Base-by-base conservation (phyloP, 2,113 vertebrate species). In the Marcusenius ussheri region DNA sequence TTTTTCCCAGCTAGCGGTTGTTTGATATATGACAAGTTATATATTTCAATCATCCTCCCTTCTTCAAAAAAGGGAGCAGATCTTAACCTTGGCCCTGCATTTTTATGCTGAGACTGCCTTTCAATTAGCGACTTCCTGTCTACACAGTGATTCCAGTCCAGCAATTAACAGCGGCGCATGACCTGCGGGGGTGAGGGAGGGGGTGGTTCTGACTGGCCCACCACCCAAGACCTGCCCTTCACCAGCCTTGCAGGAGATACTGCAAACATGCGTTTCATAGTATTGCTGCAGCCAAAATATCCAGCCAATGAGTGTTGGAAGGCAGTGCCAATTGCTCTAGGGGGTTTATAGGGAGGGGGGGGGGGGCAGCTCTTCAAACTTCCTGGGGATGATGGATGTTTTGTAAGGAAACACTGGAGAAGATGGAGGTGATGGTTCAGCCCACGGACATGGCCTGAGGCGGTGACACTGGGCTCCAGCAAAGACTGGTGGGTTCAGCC, bases 91-190 rank as follows among this genome's bases (percentile, higher is more conserved):
- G 9, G 13, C 5, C 24, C 85, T 87, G n/a, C 24, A 51, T 51
- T 51, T 87, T 53, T 51, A 53, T 10, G 24, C 58, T 27, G 58
- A 24, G 49, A 27, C 46, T 87, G 11, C 85, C 49, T 35, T 87
- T 87, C 85, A 87, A 87, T 87, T 87, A 87, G 45, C 7, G 13
- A 87, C 10, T 51, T 87, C 84, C 47, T 46, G 45, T 87, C 84
- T 39, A 50, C 21, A 87, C 13, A 87, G 47, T 31, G 24, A 87
- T 87, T 51, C 45, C 80, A 83, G 8, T 46, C 80, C 39, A 47
- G 2, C 39, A 35, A 83, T 42, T 19, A 83, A 45, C 42, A 21
- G 27, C 1, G 15, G 31, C 70, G 39, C 35, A 7, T 77, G 31
- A 35, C 66, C 62, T 70, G 47, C 9, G 8, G 47, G 46, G 46